phyloP scores from a whole-genome alignment of 2,888 invertebrate genomes.

The Nephrotoma flavescens region DNA sequence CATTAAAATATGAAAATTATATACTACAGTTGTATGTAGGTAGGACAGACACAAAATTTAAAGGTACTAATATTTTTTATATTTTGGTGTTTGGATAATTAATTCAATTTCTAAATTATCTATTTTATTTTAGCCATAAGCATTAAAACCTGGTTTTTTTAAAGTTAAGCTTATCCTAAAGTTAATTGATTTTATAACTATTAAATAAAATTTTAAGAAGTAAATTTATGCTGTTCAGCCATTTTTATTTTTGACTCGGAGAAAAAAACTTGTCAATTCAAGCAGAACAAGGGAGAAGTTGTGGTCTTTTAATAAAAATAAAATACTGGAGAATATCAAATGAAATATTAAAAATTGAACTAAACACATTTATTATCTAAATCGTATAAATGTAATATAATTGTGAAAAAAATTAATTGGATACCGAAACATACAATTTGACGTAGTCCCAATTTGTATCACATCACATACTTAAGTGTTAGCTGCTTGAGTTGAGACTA shows the following conservation, averaged over 20 bases:
- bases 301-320: neutral
- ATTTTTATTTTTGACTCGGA: constrained; percentile 2
- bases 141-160: neutral
- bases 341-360: neutral
- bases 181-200: neutral
- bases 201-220: neutral
- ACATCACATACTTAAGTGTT: neutral
- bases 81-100: neutral
- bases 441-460: neutral
- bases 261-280: neutral
- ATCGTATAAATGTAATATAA: neutral
- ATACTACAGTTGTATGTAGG: neutral
- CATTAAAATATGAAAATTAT: neutral
- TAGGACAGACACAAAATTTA: neutral
- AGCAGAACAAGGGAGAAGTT: neutral
- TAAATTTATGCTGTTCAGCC: neutral
- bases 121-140: neutral
- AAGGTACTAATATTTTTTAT: neutral
- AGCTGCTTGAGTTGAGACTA: neutral
- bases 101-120: neutral
- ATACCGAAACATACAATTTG: neutral
- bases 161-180: neutral
- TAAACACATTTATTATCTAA: neutral
- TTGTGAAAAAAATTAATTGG: neutral
- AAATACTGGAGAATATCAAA: neutral